These are phyloP conservation scores for Watsonalla binaria DNA, from an alignment of 2,888 invertebrate species.

Conservation along the genomic window DNA sequence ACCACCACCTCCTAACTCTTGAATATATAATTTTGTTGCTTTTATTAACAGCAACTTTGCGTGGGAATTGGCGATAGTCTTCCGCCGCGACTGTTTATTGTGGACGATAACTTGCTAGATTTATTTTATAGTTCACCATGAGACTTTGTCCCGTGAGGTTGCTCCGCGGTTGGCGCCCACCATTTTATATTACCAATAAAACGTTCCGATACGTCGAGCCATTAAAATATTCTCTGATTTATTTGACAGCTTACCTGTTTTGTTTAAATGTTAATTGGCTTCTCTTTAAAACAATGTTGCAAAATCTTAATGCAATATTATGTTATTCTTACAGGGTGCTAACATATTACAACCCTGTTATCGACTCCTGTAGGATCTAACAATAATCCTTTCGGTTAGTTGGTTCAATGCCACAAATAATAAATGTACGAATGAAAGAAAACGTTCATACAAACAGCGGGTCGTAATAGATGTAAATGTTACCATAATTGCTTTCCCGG, in stretches of 20 bases:
- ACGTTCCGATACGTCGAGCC: conserved; percentile 61
- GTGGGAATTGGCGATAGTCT: conserved; percentile 77
- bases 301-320: conserved; percentile 43
- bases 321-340: conserved; percentile 13
- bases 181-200: conserved; percentile 72
- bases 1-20: conserved; percentile 77
- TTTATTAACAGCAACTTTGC: conserved; percentile 77
- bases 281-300: conserved; percentile 61
- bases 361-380: no score
- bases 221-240: conserved; percentile 76
- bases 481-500: conserved; percentile 58
- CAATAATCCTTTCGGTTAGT: no score
- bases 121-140: conserved; percentile 71
- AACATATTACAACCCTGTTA: conserved; percentile 5
- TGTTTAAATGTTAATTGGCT: conserved; percentile 67
- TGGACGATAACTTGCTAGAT: conserved; percentile 75
- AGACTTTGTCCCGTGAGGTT: conserved; percentile 64
- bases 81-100: conserved; percentile 73
- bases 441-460: conserved; percentile 33
- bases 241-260: conserved; percentile 66
- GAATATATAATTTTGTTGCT: conserved; percentile 79
- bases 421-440: conserved; percentile 31
- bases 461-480: conserved; percentile 41
- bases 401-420: no score
- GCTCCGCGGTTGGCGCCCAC: conserved; percentile 45